Evolutionary conservation across 2,113 vertebrate species (phyloP).

Genomic region (Nothoprocta pentlandii): DNA sequence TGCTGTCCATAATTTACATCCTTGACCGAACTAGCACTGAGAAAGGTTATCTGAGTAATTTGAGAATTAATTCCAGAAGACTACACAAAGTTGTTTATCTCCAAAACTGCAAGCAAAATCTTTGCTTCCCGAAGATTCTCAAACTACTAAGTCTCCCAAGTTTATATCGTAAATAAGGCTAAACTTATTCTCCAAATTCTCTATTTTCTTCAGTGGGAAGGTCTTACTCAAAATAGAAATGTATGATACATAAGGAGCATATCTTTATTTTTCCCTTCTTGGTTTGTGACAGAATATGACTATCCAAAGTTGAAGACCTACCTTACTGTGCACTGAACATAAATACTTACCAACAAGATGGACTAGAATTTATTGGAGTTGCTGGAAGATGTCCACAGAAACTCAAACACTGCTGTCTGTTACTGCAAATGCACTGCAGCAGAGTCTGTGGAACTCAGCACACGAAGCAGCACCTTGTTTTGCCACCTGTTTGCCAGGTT

Average conservation of each 20-base stretch:
- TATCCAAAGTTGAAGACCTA: background rate
- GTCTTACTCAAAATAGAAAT: background rate
- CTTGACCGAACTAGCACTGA: background rate
- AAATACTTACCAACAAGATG: background rate
- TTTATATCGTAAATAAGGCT: background rate
- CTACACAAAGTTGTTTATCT: background rate
- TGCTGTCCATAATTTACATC: background rate
- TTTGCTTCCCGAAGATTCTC: background rate
- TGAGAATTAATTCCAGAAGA: conserved; percentile 17
- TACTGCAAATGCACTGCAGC: background rate
- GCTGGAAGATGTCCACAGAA: background rate
- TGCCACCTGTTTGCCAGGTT: background rate
- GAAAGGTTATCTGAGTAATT: background rate
- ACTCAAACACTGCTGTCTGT: background rate
- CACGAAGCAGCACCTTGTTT: background rate
- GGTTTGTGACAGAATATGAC: background rate
- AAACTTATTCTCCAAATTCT: background rate
- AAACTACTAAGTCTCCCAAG: background rate
- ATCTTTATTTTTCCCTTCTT: background rate
- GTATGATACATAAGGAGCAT: background rate
- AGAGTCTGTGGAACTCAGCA: background rate
- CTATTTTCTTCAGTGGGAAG: background rate
- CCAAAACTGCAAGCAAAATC: background rate
- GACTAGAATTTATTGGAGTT: background rate
- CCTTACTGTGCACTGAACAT: background rate